Evolutionary conservation across 2,888 invertebrate species (phyloP).

Genomic region (Eremobia ochroleuca): DNA sequence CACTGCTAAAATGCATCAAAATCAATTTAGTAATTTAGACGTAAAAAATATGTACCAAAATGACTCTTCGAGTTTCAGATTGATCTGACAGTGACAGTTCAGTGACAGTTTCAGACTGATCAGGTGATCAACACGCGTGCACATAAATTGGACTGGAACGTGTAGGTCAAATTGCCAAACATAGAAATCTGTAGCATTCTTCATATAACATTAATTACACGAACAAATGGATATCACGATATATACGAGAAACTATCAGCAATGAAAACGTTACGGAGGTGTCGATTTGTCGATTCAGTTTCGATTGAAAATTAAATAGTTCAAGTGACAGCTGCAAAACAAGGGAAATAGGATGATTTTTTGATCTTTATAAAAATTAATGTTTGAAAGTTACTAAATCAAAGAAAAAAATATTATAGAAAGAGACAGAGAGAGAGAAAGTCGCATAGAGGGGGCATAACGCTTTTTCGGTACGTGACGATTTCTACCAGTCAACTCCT

Average conservation of each 20-base stretch:
- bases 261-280: neutral
- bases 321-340: neutral
- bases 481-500: too few species aligned
- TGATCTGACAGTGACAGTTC: too few species aligned
- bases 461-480: neutral
- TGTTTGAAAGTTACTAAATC: neutral
- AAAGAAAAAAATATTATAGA: neutral
- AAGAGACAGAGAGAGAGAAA: neutral
- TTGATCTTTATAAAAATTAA: neutral
- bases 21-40: neutral
- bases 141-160: conserved; percentile 30
- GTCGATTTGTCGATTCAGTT: neutral
- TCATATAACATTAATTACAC: conserved; percentile 7
- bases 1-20: neutral
- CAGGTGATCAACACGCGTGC: conserved; percentile 43
- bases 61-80: neutral
- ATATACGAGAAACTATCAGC: neutral
- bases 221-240: conserved; percentile 1
- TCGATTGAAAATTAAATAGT: neutral
- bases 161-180: conserved; percentile 43
- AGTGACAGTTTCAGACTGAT: too few species aligned
- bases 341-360: neutral
- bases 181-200: conserved; percentile 40
- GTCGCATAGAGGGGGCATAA: neutral
- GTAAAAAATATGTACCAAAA: neutral